These are phyloP conservation scores for Drosophila vallismaia DNA, from an alignment of 2,888 invertebrate species.

Conservation along the genomic window DNA sequence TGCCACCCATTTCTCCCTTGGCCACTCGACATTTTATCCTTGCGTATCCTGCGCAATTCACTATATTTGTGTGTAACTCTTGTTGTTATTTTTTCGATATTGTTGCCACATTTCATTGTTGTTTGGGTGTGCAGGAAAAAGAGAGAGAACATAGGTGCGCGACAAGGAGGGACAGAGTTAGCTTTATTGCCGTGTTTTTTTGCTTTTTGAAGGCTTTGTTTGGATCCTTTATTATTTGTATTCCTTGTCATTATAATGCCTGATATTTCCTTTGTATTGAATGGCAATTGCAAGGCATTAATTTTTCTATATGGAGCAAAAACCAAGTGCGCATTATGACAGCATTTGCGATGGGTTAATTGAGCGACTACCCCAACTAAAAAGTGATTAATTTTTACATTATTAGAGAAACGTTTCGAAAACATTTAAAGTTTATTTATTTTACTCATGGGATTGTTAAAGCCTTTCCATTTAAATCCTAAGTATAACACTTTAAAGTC, in stretches of 20 bases:
- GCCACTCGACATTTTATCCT: conserved; percentile 42
- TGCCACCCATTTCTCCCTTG: conserved; percentile 8
- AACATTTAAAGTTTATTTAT: neutral
- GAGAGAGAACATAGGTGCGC: neutral
- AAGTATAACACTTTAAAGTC: neutral
- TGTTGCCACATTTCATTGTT: conserved; percentile 63
- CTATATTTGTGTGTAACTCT: conserved; percentile 40
- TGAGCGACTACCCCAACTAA: conserved; percentile 49
- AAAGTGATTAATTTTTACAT: neutral
- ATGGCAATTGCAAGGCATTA: conserved; percentile 52
- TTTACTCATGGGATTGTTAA: neutral
- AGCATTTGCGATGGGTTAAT: conserved; percentile 61
- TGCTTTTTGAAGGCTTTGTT: conserved; percentile 59
- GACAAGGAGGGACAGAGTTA: conserved; percentile 20
- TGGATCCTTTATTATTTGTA: conserved; percentile 55
- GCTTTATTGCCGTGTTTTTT: conserved; percentile 55
- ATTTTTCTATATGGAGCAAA: conserved; percentile 63
- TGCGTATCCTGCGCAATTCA: conserved; percentile 67
- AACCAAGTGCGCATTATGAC: conserved; percentile 73
- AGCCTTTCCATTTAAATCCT: neutral
- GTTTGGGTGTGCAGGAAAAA: conserved; percentile 27
- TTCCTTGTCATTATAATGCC: conserved; percentile 63
- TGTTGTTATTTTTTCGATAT: conserved; percentile 45
- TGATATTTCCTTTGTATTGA: conserved; percentile 51
- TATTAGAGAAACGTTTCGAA: conserved; percentile 2